Percentiles rank a stretch among this genome's conserved stretches.
These are phyloP conservation scores for Neotoxoptera formosana DNA, from an alignment of 1,140 invertebrate genomes.

Conservation along the genomic window DNA sequence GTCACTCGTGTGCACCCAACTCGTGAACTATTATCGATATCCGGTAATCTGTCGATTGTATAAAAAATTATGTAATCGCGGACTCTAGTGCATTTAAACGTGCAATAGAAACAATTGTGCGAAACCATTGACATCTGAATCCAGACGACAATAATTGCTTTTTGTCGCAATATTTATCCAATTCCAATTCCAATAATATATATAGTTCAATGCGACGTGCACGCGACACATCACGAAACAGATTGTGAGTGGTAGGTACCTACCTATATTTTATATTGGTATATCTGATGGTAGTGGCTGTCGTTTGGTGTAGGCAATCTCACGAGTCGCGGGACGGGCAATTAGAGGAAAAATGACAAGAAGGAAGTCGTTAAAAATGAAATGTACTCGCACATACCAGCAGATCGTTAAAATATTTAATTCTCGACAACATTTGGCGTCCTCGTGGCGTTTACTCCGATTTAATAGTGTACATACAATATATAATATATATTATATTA, in stretches of 20 bases:
- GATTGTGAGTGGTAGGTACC: background rate
- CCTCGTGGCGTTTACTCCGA: background rate
- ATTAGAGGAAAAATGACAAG: background rate
- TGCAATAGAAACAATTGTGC: conserved; percentile 1
- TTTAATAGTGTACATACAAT: background rate
- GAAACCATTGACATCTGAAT: background rate
- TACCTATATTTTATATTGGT: background rate
- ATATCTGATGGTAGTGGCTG: too few species aligned
- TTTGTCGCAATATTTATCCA: background rate
- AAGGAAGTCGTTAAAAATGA: background rate
- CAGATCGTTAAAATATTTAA: background rate
- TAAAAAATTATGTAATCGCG: background rate
- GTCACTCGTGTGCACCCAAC: background rate
- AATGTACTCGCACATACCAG: background rate
- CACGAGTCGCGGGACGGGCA: background rate
- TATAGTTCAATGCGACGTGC: background rate
- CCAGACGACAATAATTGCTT: background rate
- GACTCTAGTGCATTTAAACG: background rate
- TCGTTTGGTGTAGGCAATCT: background rate
- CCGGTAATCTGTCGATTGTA: background rate
- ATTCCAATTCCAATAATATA: background rate
- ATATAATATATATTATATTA: background rate
- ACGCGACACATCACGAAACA: background rate
- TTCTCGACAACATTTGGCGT: background rate
- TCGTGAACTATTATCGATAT: conserved; percentile 24